A percentile compares a stretch with the other conserved stretches of the same genome.
phyloP scores from a whole-genome alignment of 37 sponge, comb jelly and placozoan genomes.

The Ephydatia muelleri region DNA sequence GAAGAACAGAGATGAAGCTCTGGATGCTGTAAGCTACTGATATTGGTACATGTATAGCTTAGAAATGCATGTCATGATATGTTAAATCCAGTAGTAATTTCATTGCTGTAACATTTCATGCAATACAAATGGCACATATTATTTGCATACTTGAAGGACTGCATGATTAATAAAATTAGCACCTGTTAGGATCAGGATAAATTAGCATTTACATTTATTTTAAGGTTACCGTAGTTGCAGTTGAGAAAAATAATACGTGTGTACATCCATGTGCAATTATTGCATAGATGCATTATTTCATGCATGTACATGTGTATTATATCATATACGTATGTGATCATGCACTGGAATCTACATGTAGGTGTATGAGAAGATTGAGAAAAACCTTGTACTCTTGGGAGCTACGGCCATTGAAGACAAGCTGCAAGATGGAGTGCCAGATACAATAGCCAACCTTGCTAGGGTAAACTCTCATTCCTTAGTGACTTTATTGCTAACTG shows the following conservation, averaged over 20 bases:
- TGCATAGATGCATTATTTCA: background rate
- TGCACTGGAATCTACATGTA: conserved; percentile 3
- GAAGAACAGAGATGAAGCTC: conserved; percentile 58
- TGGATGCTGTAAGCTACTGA: conserved; percentile 47
- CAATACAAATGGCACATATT: too few relatives aligned
- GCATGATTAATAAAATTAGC: too few relatives aligned
- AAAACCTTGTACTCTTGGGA: conserved; percentile 81
- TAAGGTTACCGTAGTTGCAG: too few relatives aligned
- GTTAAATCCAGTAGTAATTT: too few relatives aligned
- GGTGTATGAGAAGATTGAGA: conserved; percentile 93
- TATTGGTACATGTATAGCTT: background rate
- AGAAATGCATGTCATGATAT: too few relatives aligned
- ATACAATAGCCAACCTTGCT: conserved; percentile 92
- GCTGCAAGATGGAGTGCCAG: conserved; percentile 99
- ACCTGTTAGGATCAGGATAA: too few relatives aligned
- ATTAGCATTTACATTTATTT: too few relatives aligned
- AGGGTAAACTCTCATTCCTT: conserved; percentile 33
- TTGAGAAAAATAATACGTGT: too few relatives aligned
- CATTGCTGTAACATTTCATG: too few relatives aligned
- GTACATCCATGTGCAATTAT: too few relatives aligned
- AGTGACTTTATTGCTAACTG: background rate
- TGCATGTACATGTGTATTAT: too few relatives aligned
- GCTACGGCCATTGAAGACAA: conserved; percentile 98
- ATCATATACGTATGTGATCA: background rate
- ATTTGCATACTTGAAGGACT: too few relatives aligned